Base-by-base conservation (phyloP, 92 coral and sea anemone species). In the Muricea muricata region DNA sequence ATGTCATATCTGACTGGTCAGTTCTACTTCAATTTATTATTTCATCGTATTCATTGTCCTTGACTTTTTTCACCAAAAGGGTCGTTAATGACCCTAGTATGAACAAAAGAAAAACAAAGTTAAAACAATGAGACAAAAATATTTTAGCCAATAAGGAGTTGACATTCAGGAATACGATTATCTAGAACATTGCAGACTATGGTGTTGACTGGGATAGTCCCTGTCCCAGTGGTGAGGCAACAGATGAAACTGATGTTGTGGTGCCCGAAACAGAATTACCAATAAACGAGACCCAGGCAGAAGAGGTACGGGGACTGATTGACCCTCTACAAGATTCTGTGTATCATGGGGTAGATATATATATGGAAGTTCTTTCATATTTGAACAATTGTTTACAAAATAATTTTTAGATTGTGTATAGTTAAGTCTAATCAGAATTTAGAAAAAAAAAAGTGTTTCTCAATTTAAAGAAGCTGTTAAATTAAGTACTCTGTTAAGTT, bases 181-280 rank as follows among this genome's bases (percentile, higher is more conserved):
- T 50, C 24, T 67, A 67, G 74, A 67, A 67, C 74, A 30, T 67
- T 39, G 2, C 35, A 15, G 74, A 67, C 74, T 67, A 50, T 50
- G 74, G 74, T 26, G 74, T 67, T 67, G 74, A 67, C 74, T 67
- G 74, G 74, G 74, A 67, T 26, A 67, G 74, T 34, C 74, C 74
- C n/a, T 67, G 74, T 67, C 42, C 74, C 2, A 67, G n/a, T 39
- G 41, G 10, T 67, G 74, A 67, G 5, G 74, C 35, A 6, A n/a
- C 41, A 39, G 41, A 67, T 67, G 74, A 67, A 33, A 28, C 23
- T 29, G 74, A 13, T n/a, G 42, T 67, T 39, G 41, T 39, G 35
- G 46, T 67, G 23, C 12, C 74, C 12, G 74, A 67, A 67, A 67
- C 74, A 30, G 74, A 29, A 67, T 67, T 32, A 32, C 24, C 41